phyloP scores from a whole-genome alignment of 2,888 invertebrate species.

The Drosophila mimica region DNA sequence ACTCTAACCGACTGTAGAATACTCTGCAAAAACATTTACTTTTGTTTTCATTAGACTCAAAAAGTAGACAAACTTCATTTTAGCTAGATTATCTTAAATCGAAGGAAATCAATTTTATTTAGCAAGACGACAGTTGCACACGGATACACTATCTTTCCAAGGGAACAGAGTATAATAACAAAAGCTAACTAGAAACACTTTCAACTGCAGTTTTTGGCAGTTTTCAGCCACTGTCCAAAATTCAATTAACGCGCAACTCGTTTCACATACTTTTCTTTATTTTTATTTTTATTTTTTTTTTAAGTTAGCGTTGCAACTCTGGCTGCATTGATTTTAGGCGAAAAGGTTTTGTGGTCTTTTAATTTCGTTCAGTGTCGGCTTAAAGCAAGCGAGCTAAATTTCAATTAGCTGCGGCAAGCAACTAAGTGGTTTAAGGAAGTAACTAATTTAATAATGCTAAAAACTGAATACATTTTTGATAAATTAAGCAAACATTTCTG shows the following conservation, averaged over 20 bases:
- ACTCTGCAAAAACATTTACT: background rate
- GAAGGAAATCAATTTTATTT: background rate
- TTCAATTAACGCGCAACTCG: conserved; percentile 64
- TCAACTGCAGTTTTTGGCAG: conserved; percentile 26
- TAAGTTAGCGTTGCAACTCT: background rate
- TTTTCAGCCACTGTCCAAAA: conserved; percentile 37
- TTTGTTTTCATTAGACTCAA: background rate
- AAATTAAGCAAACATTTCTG: background rate
- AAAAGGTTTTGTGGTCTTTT: conserved; percentile 14
- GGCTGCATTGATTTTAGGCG: conserved; percentile 33
- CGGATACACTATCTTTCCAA: background rate
- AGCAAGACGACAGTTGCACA: background rate
- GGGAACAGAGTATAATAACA: conserved; percentile 2
- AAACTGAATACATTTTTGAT: background rate
- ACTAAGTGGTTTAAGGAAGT: background rate
- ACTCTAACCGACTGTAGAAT: background rate
- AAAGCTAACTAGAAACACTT: conserved; percentile 37
- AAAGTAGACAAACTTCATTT: background rate
- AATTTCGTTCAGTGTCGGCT: conserved; percentile 2
- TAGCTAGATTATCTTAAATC: background rate
- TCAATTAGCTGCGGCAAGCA: conserved; percentile 10
- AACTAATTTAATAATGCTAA: background rate
- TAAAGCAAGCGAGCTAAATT: conserved; percentile 25
- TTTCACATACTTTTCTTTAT: conserved; percentile 31
- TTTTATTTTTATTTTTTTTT: background rate